Evolutionary conservation across 2,797 vertebrate genomes (phyloP), one percentile per base, ranked within the genome.

Genomic region (Poeciliopsis infans): DNA sequence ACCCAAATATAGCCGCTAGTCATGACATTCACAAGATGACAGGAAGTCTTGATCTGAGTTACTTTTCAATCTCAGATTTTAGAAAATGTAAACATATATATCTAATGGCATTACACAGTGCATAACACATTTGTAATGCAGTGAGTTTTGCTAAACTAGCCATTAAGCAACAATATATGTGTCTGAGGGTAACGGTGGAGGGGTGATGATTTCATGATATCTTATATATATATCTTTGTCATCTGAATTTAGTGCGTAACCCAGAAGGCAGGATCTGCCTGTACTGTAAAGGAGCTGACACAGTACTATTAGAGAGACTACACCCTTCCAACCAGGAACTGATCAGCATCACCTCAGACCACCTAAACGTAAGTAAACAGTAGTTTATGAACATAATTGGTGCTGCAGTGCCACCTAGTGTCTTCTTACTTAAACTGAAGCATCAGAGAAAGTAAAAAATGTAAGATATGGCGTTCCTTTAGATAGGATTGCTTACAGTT

Each of bases 201-300:
- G 23, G 76, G 59, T 20, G 70, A 20, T n/a, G 74, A 2, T 23
- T 73, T 66, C 3, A 23, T 66, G 28, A 46, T 64, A 47, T 23
- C 23, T n/a, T 75, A 18, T 18, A 31, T 18, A 31, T 6, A 0
- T 1, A 33, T 49, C 76, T 41, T 77, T 49, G n/a, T 88, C 36
- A 36, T 81, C 61, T 61, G 0, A 2, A 74, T 68, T 77, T 87
- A 98, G 97, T 98, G 16, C 95, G 97, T 76, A 97, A 95, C 86
- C 96, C 97, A 0, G 96, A 97, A 90, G 97, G 97, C 31, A 95
- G 91, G 85, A 97, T 98, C 86, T 95, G 97, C 2, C 95, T 99
- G 31, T 99, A 98, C 94, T 98, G 97, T 94, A 99, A 99, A 91
- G 98, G 98, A 0, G 98, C 98, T 0, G 98, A 99, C 94, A 98